phyloP scores from a whole-genome alignment of 2,113 vertebrate genomes.

The Mesocricetus auratus region DNA sequence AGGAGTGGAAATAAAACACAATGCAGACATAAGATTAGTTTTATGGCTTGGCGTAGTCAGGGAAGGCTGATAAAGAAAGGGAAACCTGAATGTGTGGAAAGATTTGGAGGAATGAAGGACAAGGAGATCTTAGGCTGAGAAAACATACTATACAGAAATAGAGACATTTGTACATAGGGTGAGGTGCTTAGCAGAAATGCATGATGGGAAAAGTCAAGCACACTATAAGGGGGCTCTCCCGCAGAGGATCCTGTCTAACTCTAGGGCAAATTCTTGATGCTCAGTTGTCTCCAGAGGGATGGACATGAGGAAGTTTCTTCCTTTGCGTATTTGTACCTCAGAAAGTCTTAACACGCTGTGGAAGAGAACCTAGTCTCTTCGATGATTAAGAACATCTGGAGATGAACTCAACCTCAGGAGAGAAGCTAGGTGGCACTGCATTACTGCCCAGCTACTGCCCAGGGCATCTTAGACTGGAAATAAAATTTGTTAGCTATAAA shows the following conservation, averaged over 20 bases:
- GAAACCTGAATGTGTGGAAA: background rate
- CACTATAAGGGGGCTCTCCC: background rate
- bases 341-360: background rate
- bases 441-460: conserved; percentile 69
- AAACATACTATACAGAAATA: background rate
- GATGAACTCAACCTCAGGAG: conserved; percentile 12
- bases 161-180: background rate
- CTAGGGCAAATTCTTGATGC: background rate
- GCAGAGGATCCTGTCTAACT: background rate
- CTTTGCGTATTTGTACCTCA: background rate
- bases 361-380: background rate
- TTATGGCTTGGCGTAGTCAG: background rate
- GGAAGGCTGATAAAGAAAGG: background rate
- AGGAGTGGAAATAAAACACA: background rate
- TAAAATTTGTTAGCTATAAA: background rate
- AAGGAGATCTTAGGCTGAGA: background rate
- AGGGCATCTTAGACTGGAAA: background rate
- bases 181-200: background rate
- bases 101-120: background rate
- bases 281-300: background rate
- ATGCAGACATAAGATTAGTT: background rate
- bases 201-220: rapidly evolving
- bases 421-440: conserved; percentile 86
- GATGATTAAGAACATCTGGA: background rate
- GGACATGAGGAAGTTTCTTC: background rate